These are phyloP conservation scores for Anoplolepis gracilipes DNA, from an alignment of 1,140 invertebrate genomes.

Conservation along the genomic window DNA sequence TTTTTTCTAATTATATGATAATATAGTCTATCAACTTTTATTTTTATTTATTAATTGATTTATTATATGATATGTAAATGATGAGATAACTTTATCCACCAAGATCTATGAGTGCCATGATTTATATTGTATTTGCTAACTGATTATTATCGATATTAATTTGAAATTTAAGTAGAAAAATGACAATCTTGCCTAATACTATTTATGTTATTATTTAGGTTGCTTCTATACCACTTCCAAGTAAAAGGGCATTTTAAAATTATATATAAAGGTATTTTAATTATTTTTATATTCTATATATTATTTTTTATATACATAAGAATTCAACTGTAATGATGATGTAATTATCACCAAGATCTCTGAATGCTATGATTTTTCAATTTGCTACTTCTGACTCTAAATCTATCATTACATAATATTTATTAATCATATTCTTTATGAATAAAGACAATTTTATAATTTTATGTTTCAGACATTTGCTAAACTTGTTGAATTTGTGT, in stretches of 20 bases:
- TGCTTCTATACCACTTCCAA: too few species aligned
- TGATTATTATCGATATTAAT: not conserved
- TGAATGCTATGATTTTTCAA: slow-evolving; percentile 4
- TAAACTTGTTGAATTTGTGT: too few species aligned
- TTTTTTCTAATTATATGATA: too few species aligned
- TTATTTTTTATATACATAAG: not conserved
- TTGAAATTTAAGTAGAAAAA: not conserved
- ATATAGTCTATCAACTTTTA: too few species aligned
- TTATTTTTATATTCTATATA: not conserved
- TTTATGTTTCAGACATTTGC: too few species aligned
- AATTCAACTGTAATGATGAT: not conserved
- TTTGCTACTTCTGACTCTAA: slow-evolving; percentile 14
- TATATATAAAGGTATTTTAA: not conserved
- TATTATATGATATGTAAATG: not conserved
- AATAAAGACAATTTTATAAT: too few species aligned
- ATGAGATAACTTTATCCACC: slow-evolving; percentile 13
- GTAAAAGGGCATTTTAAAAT: not conserved
- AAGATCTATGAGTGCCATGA: slow-evolving; percentile 38
- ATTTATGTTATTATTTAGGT: not conserved
- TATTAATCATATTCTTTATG: not conserved
- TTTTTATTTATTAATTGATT: not conserved
- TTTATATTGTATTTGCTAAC: slow-evolving; percentile 46
- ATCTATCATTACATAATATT: not conserved
- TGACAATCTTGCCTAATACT: not conserved
- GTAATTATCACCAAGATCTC: not conserved